Base-by-base conservation (phyloP, 92 coral and sea anemone species). In the Epizoanthus scotinus region DNA sequence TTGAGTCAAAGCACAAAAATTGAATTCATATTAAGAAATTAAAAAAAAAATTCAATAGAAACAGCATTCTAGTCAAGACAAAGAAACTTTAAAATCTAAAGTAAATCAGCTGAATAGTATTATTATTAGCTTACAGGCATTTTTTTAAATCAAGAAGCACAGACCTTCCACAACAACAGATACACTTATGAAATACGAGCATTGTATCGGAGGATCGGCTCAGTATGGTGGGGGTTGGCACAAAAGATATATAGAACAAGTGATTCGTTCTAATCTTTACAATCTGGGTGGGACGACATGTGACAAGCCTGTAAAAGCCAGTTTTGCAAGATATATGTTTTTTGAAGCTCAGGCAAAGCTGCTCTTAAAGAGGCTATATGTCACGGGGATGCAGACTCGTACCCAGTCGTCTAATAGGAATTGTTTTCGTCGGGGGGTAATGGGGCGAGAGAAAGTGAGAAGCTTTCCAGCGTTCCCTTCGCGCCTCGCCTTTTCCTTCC, bases 161-260 rank as follows among this genome's bases (percentile, higher is more conserved):
- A 55, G 9, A 77, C 25, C 19, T 77, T 58, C 63, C 18, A 77
- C 10, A 77, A 58, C 58, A 70, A 70, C 36, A 54, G 49, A 54
- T 75, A 75, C 61, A 55, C 67, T 55, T 52, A 75, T 55, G 82
- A 75, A 24, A 26, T 77, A n/a, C 36, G 70, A 26, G n/a, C 50
- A 29, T 70, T 77, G 44, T 77, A 77, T 59, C n/a, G n/a, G 53
- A 77, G 27, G 71, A 77, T n/a, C 31, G 60, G 29, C 20, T 77
- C 10, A 60, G 82, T 27, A 31, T 31, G 4, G 26, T 31, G 70
- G 69, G 82, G 12, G 70, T 77, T 18, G 82, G 82, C 12, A 42
- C 47, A 13, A 31, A 77, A 19, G 60, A 77, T 38, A 36, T 77
- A 1, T 77, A 1, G 54, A 77, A 34, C 28, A 77, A 5, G 70